Conservation (phyloP, 2,797 vertebrate species). For the Knipowitschia caucasica region DNA sequence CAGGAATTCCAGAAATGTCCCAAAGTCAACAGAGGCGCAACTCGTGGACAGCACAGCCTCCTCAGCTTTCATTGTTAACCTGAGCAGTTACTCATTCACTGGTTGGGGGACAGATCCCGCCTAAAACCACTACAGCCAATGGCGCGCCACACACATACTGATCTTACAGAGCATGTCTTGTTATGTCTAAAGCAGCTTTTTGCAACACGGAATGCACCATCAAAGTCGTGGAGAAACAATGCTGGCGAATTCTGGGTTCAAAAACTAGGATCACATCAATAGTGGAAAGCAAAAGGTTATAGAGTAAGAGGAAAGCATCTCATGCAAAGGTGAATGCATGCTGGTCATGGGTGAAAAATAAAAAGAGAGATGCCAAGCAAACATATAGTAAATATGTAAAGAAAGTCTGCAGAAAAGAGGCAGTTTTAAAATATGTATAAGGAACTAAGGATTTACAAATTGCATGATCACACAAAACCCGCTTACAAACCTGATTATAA, state of each 20-base stretch:
- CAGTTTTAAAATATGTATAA: too few species aligned
- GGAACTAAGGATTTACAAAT: too few species aligned
- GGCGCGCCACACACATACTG: conserved; percentile 35
- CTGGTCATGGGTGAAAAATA: conserved; percentile 4
- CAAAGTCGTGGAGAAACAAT: conserved; percentile 24
- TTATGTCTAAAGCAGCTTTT: conserved; percentile 28
- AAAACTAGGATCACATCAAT: conserved; percentile 26
- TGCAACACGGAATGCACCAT: conserved; percentile 26
- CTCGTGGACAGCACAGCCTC: conserved; percentile 36
- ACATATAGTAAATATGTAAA: not conserved
- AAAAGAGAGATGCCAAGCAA: conserved; percentile 5
- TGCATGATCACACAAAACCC: too few species aligned
- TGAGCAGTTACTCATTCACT: conserved; percentile 59
- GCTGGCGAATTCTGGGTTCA: conserved; percentile 29
- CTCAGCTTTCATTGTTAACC: conserved; percentile 63
- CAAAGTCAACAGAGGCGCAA: conserved; percentile 55
- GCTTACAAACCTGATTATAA: too few species aligned
- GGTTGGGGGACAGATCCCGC: conserved; percentile 17
- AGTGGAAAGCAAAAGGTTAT: conserved; percentile 37
- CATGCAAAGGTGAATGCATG: too few species aligned
- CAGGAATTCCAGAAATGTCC: conserved; percentile 61
- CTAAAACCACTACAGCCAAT: conserved; percentile 9
- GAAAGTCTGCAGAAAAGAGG: not conserved
- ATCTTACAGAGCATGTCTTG: conserved; percentile 10
- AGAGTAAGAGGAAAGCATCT: conserved; percentile 27